Percentiles rank a stretch among this genome's conserved stretches.
phyloP scores from a whole-genome alignment of 2,797 vertebrate genomes.

The Oreochromis grahami region DNA sequence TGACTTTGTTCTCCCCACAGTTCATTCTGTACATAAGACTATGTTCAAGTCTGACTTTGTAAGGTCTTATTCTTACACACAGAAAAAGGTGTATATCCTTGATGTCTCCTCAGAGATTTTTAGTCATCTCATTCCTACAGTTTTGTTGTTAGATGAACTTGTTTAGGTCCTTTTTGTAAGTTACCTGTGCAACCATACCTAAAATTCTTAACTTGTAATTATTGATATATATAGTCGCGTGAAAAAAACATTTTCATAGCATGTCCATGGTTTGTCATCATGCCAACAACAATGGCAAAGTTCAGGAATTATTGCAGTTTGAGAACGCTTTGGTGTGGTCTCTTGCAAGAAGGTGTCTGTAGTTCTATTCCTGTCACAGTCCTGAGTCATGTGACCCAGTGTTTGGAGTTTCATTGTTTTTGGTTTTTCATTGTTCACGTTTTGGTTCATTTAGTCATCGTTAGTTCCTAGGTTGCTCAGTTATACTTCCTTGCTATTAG shows the following conservation, averaged over 20 bases:
- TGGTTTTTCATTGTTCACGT: neutral
- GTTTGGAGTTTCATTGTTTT: neutral
- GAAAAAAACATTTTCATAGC: neutral
- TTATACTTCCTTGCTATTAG: neutral
- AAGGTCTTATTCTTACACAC: neutral
- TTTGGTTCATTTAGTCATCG: neutral
- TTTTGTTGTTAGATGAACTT: neutral
- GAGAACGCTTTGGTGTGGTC: neutral
- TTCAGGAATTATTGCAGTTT: neutral
- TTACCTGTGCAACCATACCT: neutral
- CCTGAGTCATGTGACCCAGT: accelerated
- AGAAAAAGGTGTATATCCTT: neutral
- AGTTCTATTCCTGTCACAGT: neutral
- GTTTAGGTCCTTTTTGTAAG: neutral
- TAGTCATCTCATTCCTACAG: neutral
- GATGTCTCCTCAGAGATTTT: neutral
- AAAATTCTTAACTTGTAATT: neutral
- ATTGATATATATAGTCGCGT: neutral
- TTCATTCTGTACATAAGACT: neutral
- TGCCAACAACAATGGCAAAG: neutral
- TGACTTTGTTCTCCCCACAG: neutral
- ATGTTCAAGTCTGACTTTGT: neutral
- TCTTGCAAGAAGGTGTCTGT: neutral
- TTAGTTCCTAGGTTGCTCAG: neutral
- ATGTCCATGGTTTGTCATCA: neutral